Base-by-base conservation (phyloP, 1,140 invertebrate genomes). In the Camponotus vicinus region DNA sequence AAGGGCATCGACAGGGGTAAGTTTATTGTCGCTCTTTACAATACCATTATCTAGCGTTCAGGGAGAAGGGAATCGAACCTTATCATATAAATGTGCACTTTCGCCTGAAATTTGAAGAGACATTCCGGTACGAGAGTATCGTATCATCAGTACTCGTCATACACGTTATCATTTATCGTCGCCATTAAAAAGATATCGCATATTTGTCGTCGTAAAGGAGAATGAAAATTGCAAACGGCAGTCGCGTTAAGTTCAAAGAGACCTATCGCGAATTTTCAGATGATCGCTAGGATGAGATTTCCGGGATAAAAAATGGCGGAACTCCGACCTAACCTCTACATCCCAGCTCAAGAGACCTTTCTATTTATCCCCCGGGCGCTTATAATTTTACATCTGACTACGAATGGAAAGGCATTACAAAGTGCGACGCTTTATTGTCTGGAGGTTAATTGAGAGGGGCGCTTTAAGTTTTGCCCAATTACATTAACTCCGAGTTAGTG, bases 391-490 rank as follows among this genome's bases (percentile, higher is more conserved):
- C 73, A 75, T 73, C 37, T 83, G 55, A 83, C 5, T 61, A 86
- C 57, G 70, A 87, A 85, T 76, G 34, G 52, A 78, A 61, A 66
- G 73, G 45, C 73, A 75, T 87, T 85, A 59, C 27, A 76, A 75
- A 67, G 49, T 15, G 32, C 78, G 21, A n/a, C 78, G 85, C 69
- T 89, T 71, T 88, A 90, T 90, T 90, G 78, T 55, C 34, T 13
- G 6, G 9, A n/a, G 40, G 70, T 57, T 90, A 90, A 90, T 90
- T 86, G 87, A 90, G 86, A 63, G 76, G 6, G 37, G 52, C 52
- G 67, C 75, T 77, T 90, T 85, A 77, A 77, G 67, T 85, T 87
- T 75, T 71, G 69, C 37, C 75, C 75, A 83, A 63, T 70, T 66
- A 80, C 84, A 34, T 86, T 77, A 83, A 75, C 63, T 70, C 52